These are phyloP conservation scores for Strigops habroptila DNA, from an alignment of 2,113 vertebrate species.

Conservation along the genomic window DNA sequence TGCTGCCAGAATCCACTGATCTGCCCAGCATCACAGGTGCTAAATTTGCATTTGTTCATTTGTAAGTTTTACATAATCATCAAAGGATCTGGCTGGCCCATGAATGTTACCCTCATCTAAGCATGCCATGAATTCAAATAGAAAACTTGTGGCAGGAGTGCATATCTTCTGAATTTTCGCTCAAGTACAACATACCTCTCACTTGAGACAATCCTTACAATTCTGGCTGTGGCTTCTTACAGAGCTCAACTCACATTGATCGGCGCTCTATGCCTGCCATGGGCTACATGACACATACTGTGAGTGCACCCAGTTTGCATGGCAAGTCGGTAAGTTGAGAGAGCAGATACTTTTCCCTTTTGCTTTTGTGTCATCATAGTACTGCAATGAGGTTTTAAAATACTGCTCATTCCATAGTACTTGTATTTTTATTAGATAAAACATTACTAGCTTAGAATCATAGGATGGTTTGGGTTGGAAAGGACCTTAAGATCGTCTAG, in stretches of 20 bases:
- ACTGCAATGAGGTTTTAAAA: neutral
- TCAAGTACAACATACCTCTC: neutral
- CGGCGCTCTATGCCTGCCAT: constrained; percentile 91
- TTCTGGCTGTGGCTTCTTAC: constrained; percentile 43
- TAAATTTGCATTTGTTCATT: neutral
- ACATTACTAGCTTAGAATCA: neutral
- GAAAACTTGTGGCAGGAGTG: neutral
- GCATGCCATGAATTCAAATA: neutral
- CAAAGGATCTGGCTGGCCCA: neutral
- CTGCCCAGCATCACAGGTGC: neutral
- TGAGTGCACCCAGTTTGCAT: constrained; percentile 95
- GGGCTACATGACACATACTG: constrained; percentile 98
- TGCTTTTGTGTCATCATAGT: neutral
- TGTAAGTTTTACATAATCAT: neutral
- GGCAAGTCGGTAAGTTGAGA: constrained; percentile 90
- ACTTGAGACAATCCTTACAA: neutral
- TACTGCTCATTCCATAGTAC: neutral
- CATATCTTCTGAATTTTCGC: neutral
- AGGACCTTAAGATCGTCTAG: neutral
- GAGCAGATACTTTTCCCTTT: neutral
- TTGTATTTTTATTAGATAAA: neutral
- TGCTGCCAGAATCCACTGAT: neutral
- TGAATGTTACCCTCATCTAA: neutral
- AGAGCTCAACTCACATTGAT: constrained; percentile 85
- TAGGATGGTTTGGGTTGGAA: neutral